Evolutionary conservation across 2,113 vertebrate genomes (phyloP), one percentile per base, ranked within the genome.

Genomic region (Psittacara wagleri): DNA sequence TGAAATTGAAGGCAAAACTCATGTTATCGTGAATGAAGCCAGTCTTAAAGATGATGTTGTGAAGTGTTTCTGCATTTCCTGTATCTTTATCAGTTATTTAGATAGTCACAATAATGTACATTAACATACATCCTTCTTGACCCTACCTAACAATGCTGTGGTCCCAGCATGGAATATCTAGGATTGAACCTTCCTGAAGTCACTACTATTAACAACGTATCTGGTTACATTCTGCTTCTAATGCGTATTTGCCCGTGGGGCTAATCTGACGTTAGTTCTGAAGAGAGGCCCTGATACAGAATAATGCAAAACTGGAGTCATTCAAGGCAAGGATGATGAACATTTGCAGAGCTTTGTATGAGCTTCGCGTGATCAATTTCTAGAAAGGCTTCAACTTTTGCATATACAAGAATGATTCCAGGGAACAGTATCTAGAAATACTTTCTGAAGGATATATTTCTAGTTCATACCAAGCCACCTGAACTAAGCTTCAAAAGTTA

Each of bases 1-100:
- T 55, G 78, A 94, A 86, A 92, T n/a, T n/a, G 75, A 92, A 81
- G 51, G 24, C 27, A 76, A 92, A 88, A 84, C n/a, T 75, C 48
- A 5, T 0, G 5, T 5, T 72, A 48, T 63, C 62, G 67, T 88
- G 49, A 86, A 3, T 12, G 5, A 90, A 73, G 39, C 14, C 68
- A 29, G n/a, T 55, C 76, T 81, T 70, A 1, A 5, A 54, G 41
- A 86, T n/a, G 33, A 31, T 31, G 25, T 4, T 37, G 29, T 49
- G 16, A 81, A 92, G 8, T 14, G 28, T 44, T 77, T 80, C 59
- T 70, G 39, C 39, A 44, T 37, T 52, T 76, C 46, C 41, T 0
- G 17, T 18, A 62, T 28, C 59, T 52, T 41, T 74, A 72, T 22
- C 24, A 29, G 22, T 52, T 64, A 85, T 18, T 86, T 66, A 33